Base-by-base conservation (phyloP, 2,888 invertebrate species). In the Pseudoips prasinana region DNA sequence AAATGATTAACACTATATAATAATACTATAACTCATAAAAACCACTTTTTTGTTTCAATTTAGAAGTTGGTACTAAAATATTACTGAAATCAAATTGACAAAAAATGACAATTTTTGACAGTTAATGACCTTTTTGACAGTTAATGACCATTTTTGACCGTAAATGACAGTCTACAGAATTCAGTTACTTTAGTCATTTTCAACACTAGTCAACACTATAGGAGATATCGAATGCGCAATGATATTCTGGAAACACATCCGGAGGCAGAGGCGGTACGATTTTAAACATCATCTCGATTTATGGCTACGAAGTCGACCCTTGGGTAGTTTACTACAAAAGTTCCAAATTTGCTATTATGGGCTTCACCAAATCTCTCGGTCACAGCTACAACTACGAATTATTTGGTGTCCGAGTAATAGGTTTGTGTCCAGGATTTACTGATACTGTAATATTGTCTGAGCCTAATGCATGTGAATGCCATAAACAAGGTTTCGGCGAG, bases 281-380 rank as follows among this genome's bases (percentile, higher is more conserved):
- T 25, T 78, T 92, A 8, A 93, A 93, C 58, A 72, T 91, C 22
- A 80, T 91, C 1, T 92, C 92, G 1, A 83, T 90, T 7, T 83
- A 89, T 36, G 92, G 92, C 0, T 75, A 19, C 19, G 10, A 31
- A 3, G 22, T 10, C 8, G 38, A 9, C 11, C 54, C 54, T 9
- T 53, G 24, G 28, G 1, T 7, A 4, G 29, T 45, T 2, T 35
- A 7, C 24, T 64, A 59, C 22, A 49, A 48, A 29, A 36, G 62
- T 1, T 54, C 64, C 0, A 59, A 64, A 23, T 78, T 80, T 37
- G 89, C 85, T 9, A 82, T 90, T 1, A 58, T 87, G 17, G 90
- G 89, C 3, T 70, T 90, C 32, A 77, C 81, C 14, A 75, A 75
- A 31, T 78, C 85, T 0, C 39, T 87, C 63, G 65, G 90, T 33